These are phyloP conservation scores for Rotaria magnacalcarata DNA, from an alignment of 2,888 invertebrate genomes.

Conservation along the genomic window DNA sequence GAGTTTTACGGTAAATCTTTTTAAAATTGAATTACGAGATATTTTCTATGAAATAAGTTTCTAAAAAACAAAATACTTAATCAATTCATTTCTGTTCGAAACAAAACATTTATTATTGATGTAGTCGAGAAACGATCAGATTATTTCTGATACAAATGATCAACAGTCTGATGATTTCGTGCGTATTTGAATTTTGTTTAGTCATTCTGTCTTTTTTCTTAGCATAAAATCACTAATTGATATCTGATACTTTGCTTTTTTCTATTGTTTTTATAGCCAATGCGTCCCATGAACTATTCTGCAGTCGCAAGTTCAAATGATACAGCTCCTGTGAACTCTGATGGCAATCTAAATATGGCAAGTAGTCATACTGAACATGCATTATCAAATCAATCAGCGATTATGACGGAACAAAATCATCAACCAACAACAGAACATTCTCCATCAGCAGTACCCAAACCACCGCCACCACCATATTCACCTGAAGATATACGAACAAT, in stretches of 20 bases:
- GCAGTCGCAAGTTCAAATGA: not conserved
- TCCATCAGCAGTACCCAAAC: not conserved
- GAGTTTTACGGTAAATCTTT: not conserved
- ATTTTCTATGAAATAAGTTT: too few relatives aligned
- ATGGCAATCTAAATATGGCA: not conserved
- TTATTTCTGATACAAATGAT: not conserved
- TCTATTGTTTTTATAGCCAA: not conserved
- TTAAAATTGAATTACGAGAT: not conserved
- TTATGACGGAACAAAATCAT: not conserved
- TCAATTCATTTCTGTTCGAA: not conserved
- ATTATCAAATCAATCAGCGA: not conserved
- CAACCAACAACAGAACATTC: not conserved
- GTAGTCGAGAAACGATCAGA: not conserved
- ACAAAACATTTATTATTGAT: not conserved
- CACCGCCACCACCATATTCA: slow-evolving; percentile 49
- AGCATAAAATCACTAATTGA: not conserved
- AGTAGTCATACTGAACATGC: not conserved
- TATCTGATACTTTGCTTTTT: not conserved
- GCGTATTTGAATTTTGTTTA: not conserved
- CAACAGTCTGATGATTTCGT: not conserved
- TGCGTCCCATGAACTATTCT: not conserved
- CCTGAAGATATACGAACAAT: slow-evolving; percentile 62
- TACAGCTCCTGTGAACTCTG: not conserved
- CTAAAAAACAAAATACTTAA: too few relatives aligned
- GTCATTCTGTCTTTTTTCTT: not conserved